Conservation (phyloP, 2,888 invertebrate genomes). For the Heteromurus nitidus region DNA sequence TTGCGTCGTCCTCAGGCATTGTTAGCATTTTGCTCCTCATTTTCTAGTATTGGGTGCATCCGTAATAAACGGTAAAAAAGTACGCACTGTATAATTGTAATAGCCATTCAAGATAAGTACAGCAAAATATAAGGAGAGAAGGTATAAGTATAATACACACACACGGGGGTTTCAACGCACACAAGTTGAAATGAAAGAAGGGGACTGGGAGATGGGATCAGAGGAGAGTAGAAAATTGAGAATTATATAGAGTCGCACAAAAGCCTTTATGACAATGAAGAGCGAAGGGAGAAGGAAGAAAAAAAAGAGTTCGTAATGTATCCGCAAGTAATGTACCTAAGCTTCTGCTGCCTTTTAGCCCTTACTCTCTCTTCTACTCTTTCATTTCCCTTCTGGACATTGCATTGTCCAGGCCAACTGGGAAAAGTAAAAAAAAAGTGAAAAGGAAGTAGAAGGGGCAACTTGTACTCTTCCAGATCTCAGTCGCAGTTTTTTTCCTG, state of each 20-base stretch:
- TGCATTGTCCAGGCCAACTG: constrained; percentile 34
- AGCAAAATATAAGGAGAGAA: too few relatives aligned
- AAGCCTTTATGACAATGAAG: neutral
- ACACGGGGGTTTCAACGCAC: too few relatives aligned
- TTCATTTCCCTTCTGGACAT: constrained; percentile 15
- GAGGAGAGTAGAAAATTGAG: neutral
- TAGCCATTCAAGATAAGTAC: neutral
- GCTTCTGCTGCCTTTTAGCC: neutral
- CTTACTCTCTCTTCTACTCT: constrained; percentile 13
- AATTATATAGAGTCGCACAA: neutral
- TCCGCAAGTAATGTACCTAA: neutral
- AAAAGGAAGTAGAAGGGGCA: neutral
- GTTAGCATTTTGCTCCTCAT: neutral
- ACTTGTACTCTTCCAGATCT: neutral
- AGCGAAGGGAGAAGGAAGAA: neutral
- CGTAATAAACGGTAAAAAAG: neutral
- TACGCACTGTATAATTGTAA: neutral
- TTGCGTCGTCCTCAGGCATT: neutral
- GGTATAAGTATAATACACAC: too few relatives aligned
- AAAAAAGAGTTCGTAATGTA: neutral
- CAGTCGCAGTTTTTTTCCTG: neutral
- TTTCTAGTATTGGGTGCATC: neutral
- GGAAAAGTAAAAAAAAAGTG: constrained; percentile 10
- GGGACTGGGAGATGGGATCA: neutral
- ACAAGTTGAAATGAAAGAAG: too few relatives aligned